Evolutionary conservation across 2,113 vertebrate genomes (phyloP), one percentile per base, ranked within the genome.

Genomic region (Hemicordylus capensis): DNA sequence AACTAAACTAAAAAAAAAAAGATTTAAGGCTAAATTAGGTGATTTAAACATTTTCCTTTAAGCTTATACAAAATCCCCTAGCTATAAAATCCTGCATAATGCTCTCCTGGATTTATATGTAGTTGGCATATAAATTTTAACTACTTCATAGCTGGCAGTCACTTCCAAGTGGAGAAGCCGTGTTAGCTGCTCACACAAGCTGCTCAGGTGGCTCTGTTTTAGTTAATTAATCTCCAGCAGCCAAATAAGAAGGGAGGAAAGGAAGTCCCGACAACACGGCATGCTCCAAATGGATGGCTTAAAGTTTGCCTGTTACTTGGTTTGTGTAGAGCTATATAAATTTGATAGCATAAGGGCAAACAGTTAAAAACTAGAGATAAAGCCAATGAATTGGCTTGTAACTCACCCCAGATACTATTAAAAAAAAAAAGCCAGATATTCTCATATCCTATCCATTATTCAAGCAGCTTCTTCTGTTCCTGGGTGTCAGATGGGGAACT

Each of bases 401-500:
- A 97, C 97, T 97, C 97, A 96, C 95, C 95, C 95, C 92, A 93
- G 96, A 96, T 93, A 96, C 96, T 95, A 94, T 97, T 97, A 95
- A 94, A 93, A 61, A 66, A 66, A 66, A 48, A 94, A 96, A 96
- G 92, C 93, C 93, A 95, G 96, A 95, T 97, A 95, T 95, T 96
- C 95, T 95, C 90, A 95, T 94, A 93, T 95, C 93, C 93, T 95
- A 96, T 97, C 96, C 96, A 97, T 98, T 97, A 97, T 97, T 97
- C 97, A 97, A 96, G 94, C 96, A 96, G 96, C 91, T 96, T 96
- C 96, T 95, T 96, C 95, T 96, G 96, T 97, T 97, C 95, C 90
- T 95, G 95, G 96, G 94, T 97, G 97, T 98, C 97, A 97, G 97
- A 97, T 97, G 97, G 96, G 97, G 96, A 96, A 97, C 96, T 97